Percentiles rank a stretch among this genome's conserved stretches.
phyloP scores from a whole-genome alignment of 1,140 invertebrate species.

The Danaus plexippus region DNA sequence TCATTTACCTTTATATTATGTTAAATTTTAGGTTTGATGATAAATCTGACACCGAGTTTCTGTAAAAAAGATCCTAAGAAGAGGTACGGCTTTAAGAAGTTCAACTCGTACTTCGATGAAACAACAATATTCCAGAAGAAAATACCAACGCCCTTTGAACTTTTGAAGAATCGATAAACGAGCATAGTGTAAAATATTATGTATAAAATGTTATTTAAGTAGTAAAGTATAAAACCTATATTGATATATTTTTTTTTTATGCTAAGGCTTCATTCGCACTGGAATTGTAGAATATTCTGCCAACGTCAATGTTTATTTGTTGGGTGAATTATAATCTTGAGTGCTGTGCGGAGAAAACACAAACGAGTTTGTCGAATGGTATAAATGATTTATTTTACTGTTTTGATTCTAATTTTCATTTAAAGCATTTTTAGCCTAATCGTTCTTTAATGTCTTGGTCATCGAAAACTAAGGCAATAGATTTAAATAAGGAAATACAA shows the following conservation, averaged over 20 bases:
- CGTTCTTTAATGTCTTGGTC: not conserved
- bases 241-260: no score
- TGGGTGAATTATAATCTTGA: no score
- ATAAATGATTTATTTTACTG: no score
- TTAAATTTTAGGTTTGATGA: conserved; percentile 79
- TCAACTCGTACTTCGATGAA: conserved; percentile 88
- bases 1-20: no score
- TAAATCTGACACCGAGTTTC: conserved; percentile 75
- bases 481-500: conserved; percentile 5
- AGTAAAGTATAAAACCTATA: conserved; percentile 1
- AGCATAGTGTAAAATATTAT: not conserved
- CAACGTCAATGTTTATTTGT: no score
- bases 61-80: conserved; percentile 80
- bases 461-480: not conserved
- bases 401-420: no score
- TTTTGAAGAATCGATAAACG: conserved; percentile 37
- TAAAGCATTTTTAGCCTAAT: no score
- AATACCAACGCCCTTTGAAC: conserved; percentile 44
- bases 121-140: conserved; percentile 74
- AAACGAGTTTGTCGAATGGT: no score
- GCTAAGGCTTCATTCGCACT: no score
- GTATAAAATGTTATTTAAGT: conserved; percentile 2
- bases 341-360: no score
- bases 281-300: no score
- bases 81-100: conserved; percentile 79